A percentile compares a stretch with the other conserved stretches of the same genome.
phyloP scores from a whole-genome alignment of 1,140 invertebrate species.

The Lasioglossum albipes region DNA sequence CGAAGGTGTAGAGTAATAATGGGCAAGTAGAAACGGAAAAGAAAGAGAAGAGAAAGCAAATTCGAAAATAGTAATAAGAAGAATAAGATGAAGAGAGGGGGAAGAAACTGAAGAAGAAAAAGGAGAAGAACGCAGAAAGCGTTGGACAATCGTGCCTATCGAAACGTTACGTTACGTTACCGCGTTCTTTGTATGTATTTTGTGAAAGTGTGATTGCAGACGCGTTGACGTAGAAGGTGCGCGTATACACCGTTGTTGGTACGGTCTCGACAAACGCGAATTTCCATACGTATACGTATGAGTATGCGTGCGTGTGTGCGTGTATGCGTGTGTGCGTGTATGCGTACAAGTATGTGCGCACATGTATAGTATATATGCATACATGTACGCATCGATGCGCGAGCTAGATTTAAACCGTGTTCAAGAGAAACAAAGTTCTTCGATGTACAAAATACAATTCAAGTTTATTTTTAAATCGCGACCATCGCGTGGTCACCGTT shows the following conservation, averaged over 20 bases:
- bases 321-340: too few relatives aligned
- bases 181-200: slow-evolving; percentile 26
- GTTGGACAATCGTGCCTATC: slow-evolving; percentile 26
- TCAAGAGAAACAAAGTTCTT: slow-evolving; percentile 53
- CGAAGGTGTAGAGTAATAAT: background rate
- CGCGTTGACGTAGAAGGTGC: background rate
- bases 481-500: slow-evolving; percentile 3
- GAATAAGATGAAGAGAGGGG: background rate
- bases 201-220: slow-evolving; percentile 30
- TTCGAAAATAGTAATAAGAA: background rate
- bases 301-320: too few relatives aligned
- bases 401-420: slow-evolving; percentile 48
- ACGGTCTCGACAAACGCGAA: background rate
- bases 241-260: background rate
- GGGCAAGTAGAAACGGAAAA: background rate
- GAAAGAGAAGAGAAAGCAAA: background rate
- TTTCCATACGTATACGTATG: background rate
- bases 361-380: too few relatives aligned
- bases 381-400: slow-evolving; percentile 11
- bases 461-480: slow-evolving; percentile 69
- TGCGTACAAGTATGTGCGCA: too few relatives aligned
- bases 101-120: background rate
- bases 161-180: slow-evolving; percentile 13
- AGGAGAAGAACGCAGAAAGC: background rate
- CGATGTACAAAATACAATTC: slow-evolving; percentile 66